Conservation (phyloP, 2,888 invertebrate species). For the Phyllotreta cruciferae region DNA sequence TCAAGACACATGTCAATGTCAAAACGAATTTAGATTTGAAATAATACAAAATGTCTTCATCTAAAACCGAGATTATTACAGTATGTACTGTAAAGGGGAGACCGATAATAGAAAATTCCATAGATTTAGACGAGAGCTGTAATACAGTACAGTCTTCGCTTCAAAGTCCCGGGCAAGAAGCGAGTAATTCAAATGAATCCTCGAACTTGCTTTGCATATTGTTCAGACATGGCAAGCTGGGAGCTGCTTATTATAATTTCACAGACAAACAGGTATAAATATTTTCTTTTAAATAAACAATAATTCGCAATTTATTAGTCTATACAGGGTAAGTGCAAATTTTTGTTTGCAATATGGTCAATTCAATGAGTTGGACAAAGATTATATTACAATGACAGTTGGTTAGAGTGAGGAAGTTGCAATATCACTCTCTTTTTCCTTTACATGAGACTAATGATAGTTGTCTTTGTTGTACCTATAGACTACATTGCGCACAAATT, state of each 20-base stretch:
- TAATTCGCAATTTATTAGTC: neutral
- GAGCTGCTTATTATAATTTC: conserved; percentile 76
- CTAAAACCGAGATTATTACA: conserved; percentile 19
- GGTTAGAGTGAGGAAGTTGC: too few species aligned
- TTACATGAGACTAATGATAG: too few species aligned
- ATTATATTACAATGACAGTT: too few species aligned
- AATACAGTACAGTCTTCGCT: too few species aligned
- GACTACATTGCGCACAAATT: too few species aligned
- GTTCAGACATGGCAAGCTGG: conserved; percentile 71
- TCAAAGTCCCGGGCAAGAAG: too few species aligned
- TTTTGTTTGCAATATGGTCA: too few species aligned
- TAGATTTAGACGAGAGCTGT: neutral
- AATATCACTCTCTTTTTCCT: too few species aligned
- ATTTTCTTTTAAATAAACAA: neutral
- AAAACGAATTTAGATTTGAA: neutral
- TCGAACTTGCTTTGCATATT: conserved; percentile 68
- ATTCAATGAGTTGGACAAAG: too few species aligned
- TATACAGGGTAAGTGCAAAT: neutral
- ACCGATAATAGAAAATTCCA: neutral
- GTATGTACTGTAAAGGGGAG: conserved; percentile 11
- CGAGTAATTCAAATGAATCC: neutral
- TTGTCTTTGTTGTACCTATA: too few species aligned
- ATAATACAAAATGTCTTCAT: conserved; percentile 13
- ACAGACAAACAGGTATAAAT: conserved; percentile 67
- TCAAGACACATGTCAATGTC: neutral